phyloP scores from a whole-genome alignment of 2,113 vertebrate species.

The Hipposideros armiger region DNA sequence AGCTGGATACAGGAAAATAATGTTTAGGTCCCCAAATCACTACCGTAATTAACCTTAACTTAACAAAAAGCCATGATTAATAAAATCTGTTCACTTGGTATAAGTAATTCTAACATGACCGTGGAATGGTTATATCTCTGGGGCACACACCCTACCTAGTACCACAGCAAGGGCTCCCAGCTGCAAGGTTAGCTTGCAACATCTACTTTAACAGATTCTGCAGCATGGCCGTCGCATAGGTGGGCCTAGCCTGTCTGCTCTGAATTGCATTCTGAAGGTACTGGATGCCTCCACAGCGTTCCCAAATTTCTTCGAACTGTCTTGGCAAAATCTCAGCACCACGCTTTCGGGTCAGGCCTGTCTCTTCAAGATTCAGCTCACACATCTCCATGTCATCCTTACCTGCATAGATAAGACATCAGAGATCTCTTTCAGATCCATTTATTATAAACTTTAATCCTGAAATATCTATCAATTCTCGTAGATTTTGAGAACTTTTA shows the following conservation, averaged over 20 bases:
- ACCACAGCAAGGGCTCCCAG: not conserved
- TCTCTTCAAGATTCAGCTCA: constrained; percentile 98
- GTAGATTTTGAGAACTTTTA: not conserved
- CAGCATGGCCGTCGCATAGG: constrained; percentile 98
- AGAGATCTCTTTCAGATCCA: not conserved
- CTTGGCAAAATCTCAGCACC: constrained; percentile 97
- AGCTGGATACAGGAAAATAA: constrained; percentile 79
- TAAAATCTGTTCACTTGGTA: constrained; percentile 87
- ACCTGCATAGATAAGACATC: constrained; percentile 86
- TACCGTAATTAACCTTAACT: constrained; percentile 86
- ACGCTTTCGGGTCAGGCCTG: constrained; percentile 95
- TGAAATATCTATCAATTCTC: not conserved
- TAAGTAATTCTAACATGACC: constrained; percentile 85
- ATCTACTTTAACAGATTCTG: constrained; percentile 93
- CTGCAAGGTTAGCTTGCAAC: rapidly evolving
- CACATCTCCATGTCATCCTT: constrained; percentile 99
- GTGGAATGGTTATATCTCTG: constrained; percentile 74
- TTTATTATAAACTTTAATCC: not conserved
- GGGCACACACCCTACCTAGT: constrained; percentile 85
- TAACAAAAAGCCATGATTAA: constrained; percentile 86
- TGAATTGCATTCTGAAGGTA: constrained; percentile 96
- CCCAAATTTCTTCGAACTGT: constrained; percentile 99
- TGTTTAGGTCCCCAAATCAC: constrained; percentile 77
- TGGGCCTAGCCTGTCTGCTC: constrained; percentile 95
- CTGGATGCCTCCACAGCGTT: constrained; percentile 96